Evolutionary conservation across 1,140 invertebrate genomes (phyloP).

Genomic region (Thalassaphorura encarpata): DNA sequence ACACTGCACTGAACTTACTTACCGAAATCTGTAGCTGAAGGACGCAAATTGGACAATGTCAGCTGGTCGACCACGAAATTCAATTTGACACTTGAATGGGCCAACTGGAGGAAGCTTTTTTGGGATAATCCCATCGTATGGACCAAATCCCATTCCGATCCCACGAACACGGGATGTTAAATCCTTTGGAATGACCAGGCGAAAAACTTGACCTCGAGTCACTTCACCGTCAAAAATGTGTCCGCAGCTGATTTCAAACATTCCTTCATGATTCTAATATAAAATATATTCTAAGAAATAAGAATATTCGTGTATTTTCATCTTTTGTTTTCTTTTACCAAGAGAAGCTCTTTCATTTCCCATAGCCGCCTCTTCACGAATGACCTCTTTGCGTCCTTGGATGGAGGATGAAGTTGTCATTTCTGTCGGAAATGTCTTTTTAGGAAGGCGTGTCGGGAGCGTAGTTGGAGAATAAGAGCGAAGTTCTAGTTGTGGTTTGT

Average conservation of each 20-base stretch:
- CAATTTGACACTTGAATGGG: slow-evolving; percentile 50
- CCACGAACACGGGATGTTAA: slow-evolving; percentile 12
- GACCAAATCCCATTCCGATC: background rate
- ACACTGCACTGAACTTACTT: too few species aligned
- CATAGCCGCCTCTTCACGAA: too few species aligned
- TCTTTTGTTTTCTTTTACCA: too few species aligned
- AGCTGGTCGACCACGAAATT: slow-evolving; percentile 51
- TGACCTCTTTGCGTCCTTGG: too few species aligned
- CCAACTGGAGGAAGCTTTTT: slow-evolving; percentile 36
- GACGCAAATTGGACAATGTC: slow-evolving; percentile 64
- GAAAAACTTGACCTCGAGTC: slow-evolving; percentile 25
- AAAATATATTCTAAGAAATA: background rate
- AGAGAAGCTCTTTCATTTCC: too few species aligned
- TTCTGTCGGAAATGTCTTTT: too few species aligned
- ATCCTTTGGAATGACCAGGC: slow-evolving; percentile 25
- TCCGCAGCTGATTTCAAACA: slow-evolving; percentile 25
- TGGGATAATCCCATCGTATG: slow-evolving; percentile 10
- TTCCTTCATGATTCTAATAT: slow-evolving; percentile 8
- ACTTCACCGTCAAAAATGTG: slow-evolving; percentile 28
- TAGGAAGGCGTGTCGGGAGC: too few species aligned
- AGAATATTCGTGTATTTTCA: too few species aligned
- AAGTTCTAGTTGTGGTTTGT: too few species aligned
- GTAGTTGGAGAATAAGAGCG: too few species aligned
- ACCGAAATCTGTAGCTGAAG: slow-evolving; percentile 67
- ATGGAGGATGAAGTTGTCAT: too few species aligned